Conservation (phyloP, 2,797 vertebrate species). For the Remorina albescens region DNA sequence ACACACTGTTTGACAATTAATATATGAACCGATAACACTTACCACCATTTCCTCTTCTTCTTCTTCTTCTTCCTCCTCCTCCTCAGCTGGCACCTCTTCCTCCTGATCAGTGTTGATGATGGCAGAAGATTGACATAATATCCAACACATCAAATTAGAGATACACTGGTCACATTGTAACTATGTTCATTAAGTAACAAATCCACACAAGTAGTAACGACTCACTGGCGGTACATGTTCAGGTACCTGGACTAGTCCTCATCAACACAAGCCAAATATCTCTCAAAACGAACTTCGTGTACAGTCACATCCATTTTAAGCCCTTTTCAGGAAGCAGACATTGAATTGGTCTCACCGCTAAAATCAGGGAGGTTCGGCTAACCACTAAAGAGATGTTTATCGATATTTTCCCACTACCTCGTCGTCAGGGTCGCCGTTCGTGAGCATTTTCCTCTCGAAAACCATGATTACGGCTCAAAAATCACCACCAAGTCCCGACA, state of each 20-base stretch:
- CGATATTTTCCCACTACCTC: conserved; percentile 61
- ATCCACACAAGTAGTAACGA: not conserved
- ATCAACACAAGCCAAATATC: not conserved
- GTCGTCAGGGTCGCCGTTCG: conserved; percentile 74
- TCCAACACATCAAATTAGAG: too few relatives aligned
- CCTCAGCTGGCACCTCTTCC: conserved; percentile 63
- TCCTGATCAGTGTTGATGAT: conserved; percentile 48
- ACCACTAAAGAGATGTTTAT: not conserved
- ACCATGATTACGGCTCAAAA: conserved; percentile 66
- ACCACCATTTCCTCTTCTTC: conserved; percentile 82
- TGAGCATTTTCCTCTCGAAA: conserved; percentile 78
- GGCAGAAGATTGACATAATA: not conserved
- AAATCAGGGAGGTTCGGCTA: not conserved
- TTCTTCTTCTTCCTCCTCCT: conserved; percentile 73
- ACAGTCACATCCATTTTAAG: not conserved
- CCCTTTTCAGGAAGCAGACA: not conserved
- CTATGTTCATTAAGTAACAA: not conserved
- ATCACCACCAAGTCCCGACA: not conserved
- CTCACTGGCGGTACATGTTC: not conserved
- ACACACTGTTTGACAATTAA: not conserved
- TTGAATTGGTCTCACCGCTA: not conserved
- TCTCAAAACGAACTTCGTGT: not conserved
- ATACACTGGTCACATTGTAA: not conserved
- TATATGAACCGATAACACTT: conserved; percentile 53
- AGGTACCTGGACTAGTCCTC: not conserved